phyloP scores from a whole-genome alignment of 2,113 vertebrate species.

The Pelecanus crispus region DNA sequence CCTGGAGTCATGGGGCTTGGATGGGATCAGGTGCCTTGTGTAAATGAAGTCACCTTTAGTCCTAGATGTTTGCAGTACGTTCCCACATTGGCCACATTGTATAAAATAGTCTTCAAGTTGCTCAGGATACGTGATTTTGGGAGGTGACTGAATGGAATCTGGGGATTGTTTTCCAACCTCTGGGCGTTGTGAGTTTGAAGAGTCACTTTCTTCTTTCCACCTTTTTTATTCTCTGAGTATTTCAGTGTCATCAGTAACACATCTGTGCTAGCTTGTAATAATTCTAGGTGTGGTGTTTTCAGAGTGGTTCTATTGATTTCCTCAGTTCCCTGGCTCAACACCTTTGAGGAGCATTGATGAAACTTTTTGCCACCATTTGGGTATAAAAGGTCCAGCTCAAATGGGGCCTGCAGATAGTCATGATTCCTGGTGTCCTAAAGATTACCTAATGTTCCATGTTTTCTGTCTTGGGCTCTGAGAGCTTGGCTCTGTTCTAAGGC shows the following conservation, averaged over 20 bases:
- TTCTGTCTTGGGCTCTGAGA: neutral
- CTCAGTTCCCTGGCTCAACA: neutral
- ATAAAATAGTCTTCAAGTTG: neutral
- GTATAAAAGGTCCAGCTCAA: neutral
- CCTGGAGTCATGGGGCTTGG: neutral
- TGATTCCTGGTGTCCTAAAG: neutral
- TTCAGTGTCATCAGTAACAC: neutral
- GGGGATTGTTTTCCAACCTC: neutral
- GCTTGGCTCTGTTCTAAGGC: neutral
- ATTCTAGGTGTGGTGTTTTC: neutral
- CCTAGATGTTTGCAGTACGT: neutral
- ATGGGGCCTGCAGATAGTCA: neutral
- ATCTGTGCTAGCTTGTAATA: neutral
- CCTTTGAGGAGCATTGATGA: neutral
- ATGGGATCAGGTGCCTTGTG: neutral
- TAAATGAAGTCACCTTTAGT: neutral
- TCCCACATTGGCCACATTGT: accelerated
- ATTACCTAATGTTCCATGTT: neutral
- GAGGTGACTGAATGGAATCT: neutral
- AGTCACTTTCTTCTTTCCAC: neutral
- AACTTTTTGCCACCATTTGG: neutral
- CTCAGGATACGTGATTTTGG: neutral
- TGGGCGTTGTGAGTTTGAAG: neutral
- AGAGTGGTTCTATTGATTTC: neutral
- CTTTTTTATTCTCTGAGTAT: neutral